Evolutionary conservation across 30 jellyfish, hydroid and myxozoan genomes (phyloP).

Genomic region (Hydra vulgaris): DNA sequence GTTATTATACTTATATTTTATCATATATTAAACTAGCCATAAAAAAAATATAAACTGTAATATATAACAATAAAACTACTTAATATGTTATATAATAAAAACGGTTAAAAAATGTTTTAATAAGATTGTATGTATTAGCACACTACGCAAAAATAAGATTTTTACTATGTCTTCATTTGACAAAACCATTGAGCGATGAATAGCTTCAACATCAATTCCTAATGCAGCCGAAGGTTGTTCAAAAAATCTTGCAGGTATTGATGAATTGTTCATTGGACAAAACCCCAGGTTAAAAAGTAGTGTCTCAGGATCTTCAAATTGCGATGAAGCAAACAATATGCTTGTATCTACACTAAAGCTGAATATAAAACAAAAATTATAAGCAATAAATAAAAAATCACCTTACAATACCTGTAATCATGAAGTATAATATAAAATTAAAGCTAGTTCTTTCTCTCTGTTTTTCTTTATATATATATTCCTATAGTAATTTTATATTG

Average conservation of each 20-base stretch:
- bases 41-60: neutral
- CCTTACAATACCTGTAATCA: neutral
- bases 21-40: neutral
- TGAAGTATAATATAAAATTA: no score
- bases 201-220: slow-evolving; percentile 13
- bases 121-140: no score
- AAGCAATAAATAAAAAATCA: neutral
- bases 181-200: neutral
- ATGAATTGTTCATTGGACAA: neutral
- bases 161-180: neutral
- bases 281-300: slow-evolving; percentile 13
- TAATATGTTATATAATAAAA: no score
- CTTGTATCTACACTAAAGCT: slow-evolving; percentile 16
- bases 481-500: no score
- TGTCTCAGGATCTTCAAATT: slow-evolving; percentile 4
- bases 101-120: no score
- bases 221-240: slow-evolving; percentile 11
- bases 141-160: neutral
- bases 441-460: no score
- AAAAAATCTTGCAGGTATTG: slow-evolving; percentile 13
- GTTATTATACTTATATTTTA: no score
- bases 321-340: slow-evolving; percentile 19
- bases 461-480: no score
- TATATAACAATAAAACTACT: neutral
- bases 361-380: neutral